Base-by-base conservation (phyloP, 2,113 vertebrate species). In the Xerus inauris region DNA sequence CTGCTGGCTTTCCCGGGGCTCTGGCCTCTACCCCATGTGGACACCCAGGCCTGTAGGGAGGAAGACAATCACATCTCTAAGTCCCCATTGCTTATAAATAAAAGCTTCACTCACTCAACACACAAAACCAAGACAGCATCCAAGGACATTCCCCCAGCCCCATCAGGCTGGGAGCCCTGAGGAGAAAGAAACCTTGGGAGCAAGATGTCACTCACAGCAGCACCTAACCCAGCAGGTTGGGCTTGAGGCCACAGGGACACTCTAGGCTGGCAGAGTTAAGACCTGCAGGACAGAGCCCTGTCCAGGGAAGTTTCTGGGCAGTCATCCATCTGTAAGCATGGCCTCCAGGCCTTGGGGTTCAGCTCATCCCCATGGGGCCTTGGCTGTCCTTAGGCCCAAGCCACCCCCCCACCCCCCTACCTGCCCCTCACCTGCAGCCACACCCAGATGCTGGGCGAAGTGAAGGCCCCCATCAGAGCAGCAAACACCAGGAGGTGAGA, bases 401-500 rank as follows among this genome's bases (percentile, higher is more conserved):
- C 35, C 51, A n/a, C 12, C 13, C 6, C 19, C 65, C 84, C 17
- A 40, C 17, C 71, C 20, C 40, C 51, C 24, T 0, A 5, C 3
- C 3, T 0, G 1, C 17, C 64, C 47, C 96, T 98, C 87, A 97
- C 97, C 97, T 97, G 96, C 51, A 92, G 92, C 24, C 57, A 91
- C 45, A 75, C 28, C 5, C 0, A 7, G 32, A 7, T 0, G 0
- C 26, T 67, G 13, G 84, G 71, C 0, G 0, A 5, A 0, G 22
- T 62, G 86, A 86, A 93, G 80, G 35, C 28, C 8, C 19, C 42
- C 35, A 28, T 54, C 35, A 96, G 57, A 67, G 98, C 32, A 4
- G 98, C 98, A 40, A 99, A 97, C 89, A 98, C 98, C 35, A 99
- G 84, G 94, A 99, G 98, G 98, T 99, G 99, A 49, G 99, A 99